Evolutionary conservation across 2,113 vertebrate species (phyloP).

Genomic region (Microtus richardsoni): DNA sequence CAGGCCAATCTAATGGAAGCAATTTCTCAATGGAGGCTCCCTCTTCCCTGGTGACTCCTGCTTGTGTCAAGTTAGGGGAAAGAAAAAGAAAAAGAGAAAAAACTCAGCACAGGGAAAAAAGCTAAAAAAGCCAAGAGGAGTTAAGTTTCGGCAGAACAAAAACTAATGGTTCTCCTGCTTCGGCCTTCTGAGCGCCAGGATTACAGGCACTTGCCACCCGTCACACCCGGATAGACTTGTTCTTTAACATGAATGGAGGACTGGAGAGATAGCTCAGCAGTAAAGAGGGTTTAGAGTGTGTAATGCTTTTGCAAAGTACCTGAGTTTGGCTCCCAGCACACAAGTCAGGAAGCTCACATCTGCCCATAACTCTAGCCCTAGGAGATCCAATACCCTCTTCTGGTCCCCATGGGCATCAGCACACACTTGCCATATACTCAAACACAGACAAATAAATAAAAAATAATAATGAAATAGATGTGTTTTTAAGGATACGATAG

Average conservation of each 20-base stretch:
- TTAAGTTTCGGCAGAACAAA: constrained; percentile 26
- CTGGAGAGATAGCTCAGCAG: too few relatives aligned
- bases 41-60: too few relatives aligned
- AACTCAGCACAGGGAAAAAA: background rate
- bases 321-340: background rate
- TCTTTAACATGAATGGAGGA: background rate
- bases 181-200: background rate
- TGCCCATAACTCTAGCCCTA: background rate
- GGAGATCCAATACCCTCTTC: background rate
- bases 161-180: background rate
- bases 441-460: background rate
- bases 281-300: background rate
- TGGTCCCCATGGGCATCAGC: background rate
- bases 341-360: background rate
- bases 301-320: background rate
- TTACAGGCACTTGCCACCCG: background rate
- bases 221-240: background rate
- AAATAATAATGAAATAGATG: background rate
- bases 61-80: background rate
- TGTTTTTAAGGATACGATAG: background rate
- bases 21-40: too few relatives aligned
- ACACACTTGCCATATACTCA: background rate
- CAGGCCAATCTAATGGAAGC: too few relatives aligned
- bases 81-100: background rate
- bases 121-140: background rate